Conservation (phyloP, 2,797 vertebrate genomes). For the Myotis findleyi region DNA sequence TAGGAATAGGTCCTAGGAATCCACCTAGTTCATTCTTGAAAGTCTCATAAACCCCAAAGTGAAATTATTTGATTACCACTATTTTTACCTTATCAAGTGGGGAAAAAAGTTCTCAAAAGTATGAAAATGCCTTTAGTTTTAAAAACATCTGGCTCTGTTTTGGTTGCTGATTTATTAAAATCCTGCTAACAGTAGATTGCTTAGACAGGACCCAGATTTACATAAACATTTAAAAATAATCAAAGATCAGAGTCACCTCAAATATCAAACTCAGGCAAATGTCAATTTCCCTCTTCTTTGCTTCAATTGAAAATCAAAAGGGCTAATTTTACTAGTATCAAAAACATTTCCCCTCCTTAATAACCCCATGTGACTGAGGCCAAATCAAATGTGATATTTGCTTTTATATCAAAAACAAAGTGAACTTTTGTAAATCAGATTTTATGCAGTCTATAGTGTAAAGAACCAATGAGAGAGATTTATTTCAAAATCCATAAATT, state of each 20-base stretch:
- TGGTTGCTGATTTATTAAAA: conserved; percentile 76
- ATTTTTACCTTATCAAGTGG: neutral
- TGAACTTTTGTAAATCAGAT: conserved; percentile 72
- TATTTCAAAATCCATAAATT: conserved; percentile 82
- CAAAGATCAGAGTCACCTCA: conserved; percentile 80
- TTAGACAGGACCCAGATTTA: conserved; percentile 68
- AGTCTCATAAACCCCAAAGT: neutral
- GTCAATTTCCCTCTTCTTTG: conserved; percentile 80
- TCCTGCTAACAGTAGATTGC: conserved; percentile 78
- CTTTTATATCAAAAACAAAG: conserved; percentile 80
- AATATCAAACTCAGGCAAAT: conserved; percentile 82
- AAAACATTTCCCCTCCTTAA: conserved; percentile 64
- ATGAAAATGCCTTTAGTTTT: conserved; percentile 10
- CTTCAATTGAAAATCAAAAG: conserved; percentile 77
- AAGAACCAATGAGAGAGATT: conserved; percentile 77
- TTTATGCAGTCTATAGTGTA: conserved; percentile 70
- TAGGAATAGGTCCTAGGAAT: neutral
- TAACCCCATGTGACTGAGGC: conserved; percentile 66
- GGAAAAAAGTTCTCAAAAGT: neutral
- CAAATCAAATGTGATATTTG: conserved; percentile 76
- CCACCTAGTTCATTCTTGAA: neutral
- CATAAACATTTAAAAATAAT: conserved; percentile 82
- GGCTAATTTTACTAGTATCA: conserved; percentile 68
- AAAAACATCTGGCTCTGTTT: neutral
- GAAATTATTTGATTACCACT: neutral